These are phyloP conservation scores for Ursus arctos DNA, from an alignment of 2,113 vertebrate genomes.

Conservation along the genomic window DNA sequence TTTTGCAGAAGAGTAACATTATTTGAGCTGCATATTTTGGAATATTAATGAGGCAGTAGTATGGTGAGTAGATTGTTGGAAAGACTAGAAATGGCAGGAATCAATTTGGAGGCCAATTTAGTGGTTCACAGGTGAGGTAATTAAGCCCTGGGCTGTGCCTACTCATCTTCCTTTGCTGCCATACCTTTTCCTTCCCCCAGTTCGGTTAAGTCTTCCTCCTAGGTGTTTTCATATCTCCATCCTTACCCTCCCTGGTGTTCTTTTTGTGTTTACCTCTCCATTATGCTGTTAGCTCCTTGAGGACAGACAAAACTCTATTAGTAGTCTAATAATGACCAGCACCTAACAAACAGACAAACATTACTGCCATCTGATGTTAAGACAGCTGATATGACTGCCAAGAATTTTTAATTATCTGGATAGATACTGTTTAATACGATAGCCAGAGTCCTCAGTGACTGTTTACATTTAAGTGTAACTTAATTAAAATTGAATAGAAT, in stretches of 20 bases:
- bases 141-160: background rate
- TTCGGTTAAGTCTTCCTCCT: background rate
- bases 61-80: background rate
- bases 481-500: conserved; percentile 33
- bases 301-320: background rate
- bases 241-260: background rate
- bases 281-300: background rate
- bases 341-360: background rate
- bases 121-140: background rate
- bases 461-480: conserved; percentile 26
- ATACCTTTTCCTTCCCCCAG: background rate
- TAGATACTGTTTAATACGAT: background rate
- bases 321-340: background rate
- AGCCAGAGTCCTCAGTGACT: background rate
- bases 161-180: background rate
- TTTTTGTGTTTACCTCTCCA: background rate
- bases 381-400: background rate
- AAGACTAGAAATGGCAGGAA: background rate
- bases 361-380: background rate
- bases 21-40: background rate
- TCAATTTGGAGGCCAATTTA: background rate
- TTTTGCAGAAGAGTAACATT: background rate
- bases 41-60: conserved; percentile 3
- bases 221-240: background rate
- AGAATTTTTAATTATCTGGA: conserved; percentile 37